Percentiles rank a stretch among this genome's conserved stretches.
Conservation (phyloP, 2,888 invertebrate species). For the Odontocolon sp. region DNA sequence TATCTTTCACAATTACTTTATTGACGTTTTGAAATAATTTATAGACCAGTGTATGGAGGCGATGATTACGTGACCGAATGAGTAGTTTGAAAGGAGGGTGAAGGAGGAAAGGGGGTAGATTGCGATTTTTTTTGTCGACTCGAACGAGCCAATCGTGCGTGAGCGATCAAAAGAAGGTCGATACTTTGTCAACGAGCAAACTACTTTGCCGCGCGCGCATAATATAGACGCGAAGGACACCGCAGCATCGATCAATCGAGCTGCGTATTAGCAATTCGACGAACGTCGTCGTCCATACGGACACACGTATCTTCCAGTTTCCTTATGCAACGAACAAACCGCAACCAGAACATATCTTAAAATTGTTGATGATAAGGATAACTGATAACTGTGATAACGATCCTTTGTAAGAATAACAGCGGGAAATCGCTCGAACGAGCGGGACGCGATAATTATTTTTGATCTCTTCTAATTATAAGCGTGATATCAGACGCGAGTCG, state of each 20-base stretch:
- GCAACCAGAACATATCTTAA: too few species aligned
- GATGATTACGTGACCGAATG: too few species aligned
- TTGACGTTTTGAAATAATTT: slow-evolving; percentile 6
- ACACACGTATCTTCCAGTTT: neutral
- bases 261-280: slow-evolving; percentile 17
- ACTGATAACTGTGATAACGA: too few species aligned
- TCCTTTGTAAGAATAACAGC: too few species aligned
- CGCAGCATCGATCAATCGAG: slow-evolving; percentile 18
- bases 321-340: slow-evolving; percentile 12
- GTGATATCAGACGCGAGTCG: slow-evolving; percentile 34
- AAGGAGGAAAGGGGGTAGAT: too few species aligned
- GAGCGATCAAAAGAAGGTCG: slow-evolving; percentile 6
- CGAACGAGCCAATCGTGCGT: neutral
- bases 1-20: neutral
- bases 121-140: neutral
- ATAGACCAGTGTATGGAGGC: too few species aligned
- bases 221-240: slow-evolving; percentile 5
- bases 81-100: too few species aligned
- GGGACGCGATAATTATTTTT: slow-evolving; percentile 55
- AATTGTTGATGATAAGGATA: too few species aligned
- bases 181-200: slow-evolving; percentile 15
- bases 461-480: slow-evolving; percentile 58
- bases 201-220: neutral
- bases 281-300: neutral
- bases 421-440: neutral